These are phyloP conservation scores for Cotesia typhae DNA, from an alignment of 1,140 invertebrate species.

Conservation along the genomic window DNA sequence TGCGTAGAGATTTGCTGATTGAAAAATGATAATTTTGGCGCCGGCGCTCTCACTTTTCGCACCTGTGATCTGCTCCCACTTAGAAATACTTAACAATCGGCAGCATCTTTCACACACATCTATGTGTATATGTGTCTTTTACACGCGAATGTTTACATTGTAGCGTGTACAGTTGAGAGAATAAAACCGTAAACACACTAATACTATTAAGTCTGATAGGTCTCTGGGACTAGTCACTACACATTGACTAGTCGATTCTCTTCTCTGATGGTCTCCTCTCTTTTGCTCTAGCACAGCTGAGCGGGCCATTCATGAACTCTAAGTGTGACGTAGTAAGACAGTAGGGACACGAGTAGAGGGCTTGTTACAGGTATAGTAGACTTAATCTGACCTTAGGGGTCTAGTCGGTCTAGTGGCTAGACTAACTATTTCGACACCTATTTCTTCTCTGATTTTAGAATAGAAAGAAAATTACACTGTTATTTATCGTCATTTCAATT, in stretches of 20 bases:
- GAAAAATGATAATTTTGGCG: conserved; percentile 31
- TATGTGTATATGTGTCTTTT: neutral
- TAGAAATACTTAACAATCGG: neutral
- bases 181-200: neutral
- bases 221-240: no score
- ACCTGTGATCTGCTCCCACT: conserved; percentile 13
- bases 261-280: conserved; percentile 27
- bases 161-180: neutral
- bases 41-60: conserved; percentile 28
- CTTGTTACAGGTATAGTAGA: conserved; percentile 18
- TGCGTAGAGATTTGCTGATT: conserved; percentile 9
- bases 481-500: no score
- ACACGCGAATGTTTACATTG: neutral
- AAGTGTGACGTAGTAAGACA: conserved; percentile 24
- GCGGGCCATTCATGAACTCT: conserved; percentile 20
- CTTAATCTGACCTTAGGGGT: conserved; percentile 11
- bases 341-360: conserved; percentile 28
- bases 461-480: no score
- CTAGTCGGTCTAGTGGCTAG: no score
- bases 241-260: neutral
- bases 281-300: conserved; percentile 32
- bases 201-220: no score
- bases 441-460: no score
- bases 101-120: conserved; percentile 4
- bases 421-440: no score